Percentiles rank a stretch among this genome's conserved stretches.
phyloP scores from a whole-genome alignment of 2,797 vertebrate genomes.

The Tokudaia tokunoshimensis region DNA sequence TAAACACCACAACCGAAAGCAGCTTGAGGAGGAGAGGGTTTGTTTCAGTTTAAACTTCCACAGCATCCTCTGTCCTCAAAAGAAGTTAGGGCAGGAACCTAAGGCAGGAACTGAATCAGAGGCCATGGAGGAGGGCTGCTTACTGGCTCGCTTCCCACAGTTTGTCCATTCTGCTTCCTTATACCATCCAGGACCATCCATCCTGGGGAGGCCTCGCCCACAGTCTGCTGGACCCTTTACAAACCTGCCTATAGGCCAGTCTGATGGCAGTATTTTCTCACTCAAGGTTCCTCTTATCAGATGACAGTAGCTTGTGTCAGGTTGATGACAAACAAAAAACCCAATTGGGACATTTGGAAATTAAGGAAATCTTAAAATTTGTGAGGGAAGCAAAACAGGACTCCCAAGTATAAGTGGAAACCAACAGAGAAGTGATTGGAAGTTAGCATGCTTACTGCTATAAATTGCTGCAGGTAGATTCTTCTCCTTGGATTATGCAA shows the following conservation, averaged over 20 bases:
- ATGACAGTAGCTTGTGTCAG: neutral
- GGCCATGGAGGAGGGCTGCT: neutral
- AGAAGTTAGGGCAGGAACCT: neutral
- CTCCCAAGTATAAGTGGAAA: neutral
- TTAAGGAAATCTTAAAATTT: slow-evolving; percentile 17
- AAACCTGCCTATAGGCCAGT: neutral
- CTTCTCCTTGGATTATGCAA: neutral
- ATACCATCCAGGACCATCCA: neutral
- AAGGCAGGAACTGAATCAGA: neutral
- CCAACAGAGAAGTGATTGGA: neutral
- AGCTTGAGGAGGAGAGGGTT: neutral
- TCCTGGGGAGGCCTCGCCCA: neutral
- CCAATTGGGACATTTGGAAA: neutral
- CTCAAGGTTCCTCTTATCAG: neutral
- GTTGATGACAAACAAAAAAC: neutral
- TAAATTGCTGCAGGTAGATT: neutral
- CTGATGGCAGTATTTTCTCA: neutral
- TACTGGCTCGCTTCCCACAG: neutral
- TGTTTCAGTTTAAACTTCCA: neutral
- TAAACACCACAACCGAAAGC: neutral
- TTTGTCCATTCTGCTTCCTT: neutral
- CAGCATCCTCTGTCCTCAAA: neutral
- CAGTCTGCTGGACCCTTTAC: neutral
- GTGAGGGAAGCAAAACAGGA: neutral
- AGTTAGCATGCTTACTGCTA: neutral